Evolutionary conservation across 2,888 invertebrate species (phyloP), one percentile per base, ranked within the genome.

Genomic region (Hemithea aestivaria): DNA sequence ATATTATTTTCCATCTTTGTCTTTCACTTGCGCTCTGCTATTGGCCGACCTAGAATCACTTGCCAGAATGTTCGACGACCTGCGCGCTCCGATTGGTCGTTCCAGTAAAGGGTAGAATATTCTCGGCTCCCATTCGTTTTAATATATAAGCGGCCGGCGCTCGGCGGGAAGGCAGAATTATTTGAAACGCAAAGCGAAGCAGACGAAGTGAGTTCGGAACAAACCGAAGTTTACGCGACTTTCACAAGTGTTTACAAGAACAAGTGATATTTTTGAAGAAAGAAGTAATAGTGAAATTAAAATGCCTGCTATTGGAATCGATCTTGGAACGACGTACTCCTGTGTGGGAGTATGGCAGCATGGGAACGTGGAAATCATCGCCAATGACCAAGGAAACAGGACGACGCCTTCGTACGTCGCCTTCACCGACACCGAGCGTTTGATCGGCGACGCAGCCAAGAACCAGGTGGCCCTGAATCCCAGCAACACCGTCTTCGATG

Each of bases 321-420:
- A 89, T 69, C 73, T 89, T 53, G 88, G 88, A 40, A 88, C 89
- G 24, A 89, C 89, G n/a, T 88, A 88, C 66, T 89, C 89, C 50
- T 89, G 88, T 56, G 88, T 89, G 16, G 84, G 82, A 42, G 83
- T 84, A n/a, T 84, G 73, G 73, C 84, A 83, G 63, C 90, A 92
- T 56, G 92, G 93, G 38, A 92, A 91, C 63, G 92, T 93, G 64
- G 92, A 93, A 70, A 92, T 93, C 69, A 92, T 93, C 71, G 89
- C 89, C 51, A 89, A 90, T 71, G 89, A 89, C 70, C 89, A 89
- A 67, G 92, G 92, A 47, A 93, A 92, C 83, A 76, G 92, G 55
- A 93, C 92, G 7, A 93, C 92, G 42, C 92, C 92, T 10, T 91
- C 91, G 36, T 93, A 92, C 71, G 93, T 93, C 37, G 93, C 93